Conservation (phyloP, 2,797 vertebrate species). For the Enteromius unitaeniatus region DNA sequence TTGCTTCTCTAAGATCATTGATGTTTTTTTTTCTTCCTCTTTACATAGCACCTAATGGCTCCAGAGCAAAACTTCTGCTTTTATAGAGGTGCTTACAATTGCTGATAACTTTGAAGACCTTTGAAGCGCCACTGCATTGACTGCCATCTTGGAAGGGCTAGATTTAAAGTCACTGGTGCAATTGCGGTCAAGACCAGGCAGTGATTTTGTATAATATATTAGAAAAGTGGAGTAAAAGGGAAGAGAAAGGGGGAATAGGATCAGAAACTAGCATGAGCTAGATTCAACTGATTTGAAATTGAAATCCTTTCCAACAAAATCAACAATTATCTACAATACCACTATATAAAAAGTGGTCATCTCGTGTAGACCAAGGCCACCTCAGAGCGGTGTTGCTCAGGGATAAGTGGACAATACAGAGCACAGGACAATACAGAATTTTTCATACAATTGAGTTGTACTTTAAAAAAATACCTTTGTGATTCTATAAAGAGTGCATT, state of each 20-base stretch:
- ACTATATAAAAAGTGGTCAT: not conserved
- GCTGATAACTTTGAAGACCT: too few species aligned
- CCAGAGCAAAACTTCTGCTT: too few species aligned
- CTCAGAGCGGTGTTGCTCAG: not conserved
- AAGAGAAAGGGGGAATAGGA: not conserved
- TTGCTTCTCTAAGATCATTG: too few species aligned
- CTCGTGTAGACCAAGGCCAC: not conserved
- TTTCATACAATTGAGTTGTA: not conserved
- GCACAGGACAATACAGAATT: not conserved
- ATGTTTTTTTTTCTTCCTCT: too few species aligned
- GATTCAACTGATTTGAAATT: not conserved
- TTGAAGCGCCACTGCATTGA: not conserved
- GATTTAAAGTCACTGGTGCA: not conserved
- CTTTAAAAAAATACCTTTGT: not conserved
- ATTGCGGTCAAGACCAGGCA: not conserved
- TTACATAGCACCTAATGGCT: too few species aligned
- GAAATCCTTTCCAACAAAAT: not conserved
- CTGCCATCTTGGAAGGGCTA: not conserved
- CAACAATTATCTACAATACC: not conserved
- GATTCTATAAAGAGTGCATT: not conserved
- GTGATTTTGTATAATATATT: not conserved
- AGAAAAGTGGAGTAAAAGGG: not conserved
- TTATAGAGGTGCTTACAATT: too few species aligned
- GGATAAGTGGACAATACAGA: not conserved
- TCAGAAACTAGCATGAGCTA: not conserved